phyloP scores from a whole-genome alignment of 2,797 vertebrate genomes.

The Squalus acanthias region DNA sequence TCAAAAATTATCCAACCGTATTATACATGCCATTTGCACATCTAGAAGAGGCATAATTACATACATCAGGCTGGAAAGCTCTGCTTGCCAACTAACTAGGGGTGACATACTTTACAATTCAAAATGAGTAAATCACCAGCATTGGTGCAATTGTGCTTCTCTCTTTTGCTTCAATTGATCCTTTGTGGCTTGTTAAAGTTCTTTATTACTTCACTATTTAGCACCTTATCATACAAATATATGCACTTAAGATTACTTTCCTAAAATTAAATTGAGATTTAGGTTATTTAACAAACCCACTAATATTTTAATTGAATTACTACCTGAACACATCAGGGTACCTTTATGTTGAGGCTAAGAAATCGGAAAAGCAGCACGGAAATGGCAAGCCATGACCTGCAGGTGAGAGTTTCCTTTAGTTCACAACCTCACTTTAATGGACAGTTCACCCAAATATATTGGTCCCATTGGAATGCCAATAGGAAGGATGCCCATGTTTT shows the following conservation, averaged over 20 bases:
- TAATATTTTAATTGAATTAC: background rate
- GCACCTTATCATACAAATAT: background rate
- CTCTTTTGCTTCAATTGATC: background rate
- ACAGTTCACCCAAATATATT: background rate
- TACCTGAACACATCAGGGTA: background rate
- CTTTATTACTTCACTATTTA: background rate
- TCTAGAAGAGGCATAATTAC: constrained; percentile 23
- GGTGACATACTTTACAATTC: background rate
- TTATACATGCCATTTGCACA: background rate
- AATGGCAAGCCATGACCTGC: background rate
- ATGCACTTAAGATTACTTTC: background rate
- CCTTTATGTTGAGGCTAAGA: background rate
- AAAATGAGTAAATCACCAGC: background rate
- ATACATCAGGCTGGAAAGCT: constrained; percentile 22
- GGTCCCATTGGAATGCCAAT: background rate
- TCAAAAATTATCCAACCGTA: constrained; percentile 15
- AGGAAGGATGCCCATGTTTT: background rate
- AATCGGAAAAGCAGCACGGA: background rate
- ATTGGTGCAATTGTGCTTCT: background rate
- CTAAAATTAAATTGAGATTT: background rate
- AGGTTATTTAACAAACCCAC: background rate
- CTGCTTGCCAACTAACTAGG: background rate
- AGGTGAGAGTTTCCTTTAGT: background rate
- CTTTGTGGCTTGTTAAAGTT: background rate
- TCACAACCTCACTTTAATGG: background rate